These are phyloP conservation scores for Caloenas nicobarica DNA, from an alignment of 2,113 vertebrate genomes.

Conservation along the genomic window DNA sequence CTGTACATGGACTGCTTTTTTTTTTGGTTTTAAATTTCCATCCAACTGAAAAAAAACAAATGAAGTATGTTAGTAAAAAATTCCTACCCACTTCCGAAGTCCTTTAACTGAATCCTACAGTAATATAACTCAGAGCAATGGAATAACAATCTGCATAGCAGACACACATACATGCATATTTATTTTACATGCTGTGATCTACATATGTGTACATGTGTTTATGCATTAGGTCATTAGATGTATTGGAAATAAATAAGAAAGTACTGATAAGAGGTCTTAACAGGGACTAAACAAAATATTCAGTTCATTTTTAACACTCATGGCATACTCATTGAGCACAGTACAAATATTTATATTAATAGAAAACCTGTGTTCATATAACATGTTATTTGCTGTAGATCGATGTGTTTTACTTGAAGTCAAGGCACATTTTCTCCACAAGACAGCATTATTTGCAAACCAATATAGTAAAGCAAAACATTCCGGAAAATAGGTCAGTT, in stretches of 20 bases:
- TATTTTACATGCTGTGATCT: neutral
- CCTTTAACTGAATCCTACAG: neutral
- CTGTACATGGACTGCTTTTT: neutral
- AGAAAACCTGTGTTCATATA: neutral
- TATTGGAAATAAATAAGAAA: neutral
- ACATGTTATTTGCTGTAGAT: neutral
- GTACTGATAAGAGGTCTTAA: neutral
- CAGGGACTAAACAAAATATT: neutral
- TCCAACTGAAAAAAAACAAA: neutral
- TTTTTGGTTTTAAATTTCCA: neutral
- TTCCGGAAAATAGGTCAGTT: neutral
- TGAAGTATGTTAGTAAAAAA: neutral
- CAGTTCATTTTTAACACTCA: neutral
- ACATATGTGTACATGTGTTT: neutral
- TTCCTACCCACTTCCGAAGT: neutral
- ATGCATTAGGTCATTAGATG: neutral
- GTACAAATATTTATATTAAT: rapidly evolving
- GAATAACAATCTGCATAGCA: neutral
- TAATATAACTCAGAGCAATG: neutral
- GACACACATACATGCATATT: neutral
- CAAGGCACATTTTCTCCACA: neutral
- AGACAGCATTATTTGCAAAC: neutral
- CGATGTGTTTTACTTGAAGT: neutral
- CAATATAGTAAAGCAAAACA: neutral
- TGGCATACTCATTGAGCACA: neutral